Evolutionary conservation across 2,797 vertebrate species (phyloP), one percentile per base, ranked within the genome.

Genomic region (Pipistrellus pygmaeus): DNA sequence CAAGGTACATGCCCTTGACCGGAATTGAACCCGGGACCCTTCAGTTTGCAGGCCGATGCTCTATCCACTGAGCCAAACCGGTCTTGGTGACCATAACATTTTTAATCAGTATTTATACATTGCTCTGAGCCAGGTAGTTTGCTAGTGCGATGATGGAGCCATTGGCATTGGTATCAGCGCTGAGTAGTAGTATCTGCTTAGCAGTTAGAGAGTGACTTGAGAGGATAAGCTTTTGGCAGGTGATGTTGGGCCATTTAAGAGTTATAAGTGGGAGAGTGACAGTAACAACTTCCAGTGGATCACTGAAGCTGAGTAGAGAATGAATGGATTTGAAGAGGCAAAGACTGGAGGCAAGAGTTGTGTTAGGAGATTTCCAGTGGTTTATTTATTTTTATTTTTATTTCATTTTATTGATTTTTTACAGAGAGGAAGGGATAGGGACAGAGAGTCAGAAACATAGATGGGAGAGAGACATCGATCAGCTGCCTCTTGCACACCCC

Each of bases 331-430:
- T 82, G 68, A 75, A 93, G 48, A 21, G 35, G 35, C n/a, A 81
- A 85, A 95, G 75, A 66, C 8, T 80, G 44, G 41, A 90, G 86
- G 32, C 17, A 69, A 38, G 21, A 6, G 23, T 89, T 57, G 30
- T 90, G 12, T 93, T 92, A 85, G 48, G 69, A 87, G 51, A 68
- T 93, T 94, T 90, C 57, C 66, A 81, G 46, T 48, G 46, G 12
- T 48, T 48, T 48, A 62, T 93, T 44, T 44, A 44, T 44, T 44
- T 44, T 44, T 44, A 44, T 44, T 44, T 44, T 11, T 44, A 44
- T 44, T 44, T 44, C 44, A 44, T 44, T 44, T 44, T 44, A 44
- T 44, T 44, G 44, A 44, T 44, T 11, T 44, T 44, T 44, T 44
- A 44, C 44, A 9, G 44, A 44, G 44, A 44, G 44, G 44, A 44